A percentile compares a stretch with the other conserved stretches of the same genome.
phyloP scores from a whole-genome alignment of 2,797 vertebrate genomes.

The Dermochelys coriacea region DNA sequence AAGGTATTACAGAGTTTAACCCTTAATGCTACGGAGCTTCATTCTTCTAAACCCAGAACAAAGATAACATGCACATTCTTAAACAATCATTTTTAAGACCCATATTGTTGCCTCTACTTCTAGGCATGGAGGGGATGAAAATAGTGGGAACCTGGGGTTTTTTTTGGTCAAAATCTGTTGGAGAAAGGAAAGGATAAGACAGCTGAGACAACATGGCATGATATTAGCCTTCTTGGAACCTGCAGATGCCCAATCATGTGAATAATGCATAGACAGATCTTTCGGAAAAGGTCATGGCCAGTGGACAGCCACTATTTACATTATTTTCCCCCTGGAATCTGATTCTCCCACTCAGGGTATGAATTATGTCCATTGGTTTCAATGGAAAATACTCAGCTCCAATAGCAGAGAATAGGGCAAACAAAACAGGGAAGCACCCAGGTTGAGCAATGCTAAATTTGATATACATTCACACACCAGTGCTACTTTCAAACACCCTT shows the following conservation, averaged over 20 bases:
- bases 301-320: not conserved
- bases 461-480: not conserved
- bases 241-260: not conserved
- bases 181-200: not conserved
- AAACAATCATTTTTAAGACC: not conserved
- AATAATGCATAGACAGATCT: not conserved
- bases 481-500: accelerated
- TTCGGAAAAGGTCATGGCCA: not conserved
- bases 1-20: not conserved
- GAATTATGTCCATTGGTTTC: not conserved
- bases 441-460: not conserved
- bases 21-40: not conserved
- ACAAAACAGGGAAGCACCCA: accelerated
- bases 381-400: not conserved
- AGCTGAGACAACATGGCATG: not conserved
- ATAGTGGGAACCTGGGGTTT: not conserved
- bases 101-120: accelerated
- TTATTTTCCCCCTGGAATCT: not conserved
- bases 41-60: not conserved
- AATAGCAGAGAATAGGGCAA: not conserved
- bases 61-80: not conserved
- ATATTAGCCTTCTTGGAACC: not conserved
- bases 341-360: not conserved
- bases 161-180: not conserved
- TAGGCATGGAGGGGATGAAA: not conserved